Base-by-base conservation (phyloP, 1,140 invertebrate species). In the Drosophila repletoides region DNA sequence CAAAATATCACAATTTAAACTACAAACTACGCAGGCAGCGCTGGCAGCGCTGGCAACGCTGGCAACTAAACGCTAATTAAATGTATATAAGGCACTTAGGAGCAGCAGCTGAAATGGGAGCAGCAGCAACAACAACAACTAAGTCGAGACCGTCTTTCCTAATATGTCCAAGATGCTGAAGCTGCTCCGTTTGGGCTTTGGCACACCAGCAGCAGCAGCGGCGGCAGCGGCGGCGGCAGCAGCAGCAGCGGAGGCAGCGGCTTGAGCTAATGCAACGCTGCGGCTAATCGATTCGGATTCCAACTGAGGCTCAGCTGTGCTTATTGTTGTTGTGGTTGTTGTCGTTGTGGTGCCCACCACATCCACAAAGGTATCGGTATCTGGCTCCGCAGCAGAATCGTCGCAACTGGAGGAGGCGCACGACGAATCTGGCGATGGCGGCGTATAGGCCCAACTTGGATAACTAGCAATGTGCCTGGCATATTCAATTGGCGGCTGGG, bases 81-180 rank as follows among this genome's bases (percentile, higher is more conserved):
- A 86, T 86, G 71, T 86, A 86, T 86, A 86, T 69, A 84, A 86
- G 74, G 74, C 74, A 76, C 77, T 58, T 24, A 38, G 45, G 28
- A 51, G 36, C 52, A 48, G 15, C 63, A 41, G 24, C 63, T 66
- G 38, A 83, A 83, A 84, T 73, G 77, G 79, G 76, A 83, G 73
- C 76, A 33, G 17, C 38, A 34, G 19, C 26, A 29, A 12, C 12
- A 5, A 10, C 9, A 21, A n/a, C 21, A 5, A 51, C 58, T 75
- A 84, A 74, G 59, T 59, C 36, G 80, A 79, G 52, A 64, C 71
- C 34, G 48, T 79, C 48, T 29, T 52, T 51, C 80, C 80, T 72
- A 86, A 86, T 86, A 86, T 86, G 80, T 86, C 80, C 60, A 66
- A 87, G 68, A 86, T 86, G 68, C 80, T 86, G 64, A 86, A 86